These are phyloP conservation scores for Fregata magnificens DNA, from an alignment of 2,113 vertebrate species.

Conservation along the genomic window DNA sequence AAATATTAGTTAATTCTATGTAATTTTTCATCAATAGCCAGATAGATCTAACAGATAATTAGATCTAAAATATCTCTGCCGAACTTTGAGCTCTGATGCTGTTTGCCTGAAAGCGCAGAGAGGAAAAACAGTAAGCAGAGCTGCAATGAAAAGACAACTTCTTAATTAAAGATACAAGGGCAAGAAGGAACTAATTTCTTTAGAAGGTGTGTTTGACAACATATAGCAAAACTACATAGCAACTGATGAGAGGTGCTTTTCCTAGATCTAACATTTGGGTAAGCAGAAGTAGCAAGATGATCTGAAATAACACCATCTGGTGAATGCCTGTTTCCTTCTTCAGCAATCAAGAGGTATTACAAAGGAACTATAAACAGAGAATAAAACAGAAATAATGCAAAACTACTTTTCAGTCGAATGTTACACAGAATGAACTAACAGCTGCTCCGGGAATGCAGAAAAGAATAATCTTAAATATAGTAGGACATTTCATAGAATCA, in stretches of 20 bases:
- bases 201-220: conserved; percentile 14
- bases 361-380: conserved; percentile 29
- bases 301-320: conserved; percentile 35
- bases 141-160: not conserved
- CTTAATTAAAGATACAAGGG: not conserved
- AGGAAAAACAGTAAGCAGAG: not conserved
- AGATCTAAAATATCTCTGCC: not conserved
- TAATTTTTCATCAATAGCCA: not conserved
- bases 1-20: not conserved
- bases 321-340: not conserved
- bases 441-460: conserved; percentile 1
- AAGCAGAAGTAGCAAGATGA: conserved; percentile 20
- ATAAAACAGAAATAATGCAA: conserved; percentile 15
- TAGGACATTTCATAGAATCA: not conserved
- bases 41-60: not conserved
- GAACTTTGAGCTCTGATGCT: not conserved
- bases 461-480: not conserved
- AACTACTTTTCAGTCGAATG: conserved; percentile 4
- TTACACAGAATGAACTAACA: not conserved
- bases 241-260: not conserved
- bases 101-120: not conserved
- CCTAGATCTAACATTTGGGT: not conserved
- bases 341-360: not conserved
- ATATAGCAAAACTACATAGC: not conserved
- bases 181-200: not conserved